Evolutionary conservation across 2,113 vertebrate genomes (phyloP), one percentile per base, ranked within the genome.

Genomic region (Oncorhynchus kisutch): DNA sequence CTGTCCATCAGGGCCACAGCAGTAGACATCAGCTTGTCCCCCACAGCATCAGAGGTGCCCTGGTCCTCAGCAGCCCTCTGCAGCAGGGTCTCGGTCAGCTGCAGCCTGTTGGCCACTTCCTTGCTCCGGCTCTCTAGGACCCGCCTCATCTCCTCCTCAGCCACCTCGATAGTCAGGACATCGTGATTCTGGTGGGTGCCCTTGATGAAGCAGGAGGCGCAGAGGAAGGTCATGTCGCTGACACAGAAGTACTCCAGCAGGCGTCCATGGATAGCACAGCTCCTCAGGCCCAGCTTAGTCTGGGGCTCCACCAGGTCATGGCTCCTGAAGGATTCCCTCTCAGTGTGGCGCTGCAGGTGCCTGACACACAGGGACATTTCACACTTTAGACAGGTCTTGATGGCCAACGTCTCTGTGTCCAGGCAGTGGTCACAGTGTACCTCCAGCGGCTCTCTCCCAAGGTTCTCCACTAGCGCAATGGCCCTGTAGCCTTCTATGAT

Each of bases 381-480:
- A 1, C 95, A 95, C 11, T 29, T 74, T 73, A 94, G 85, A 78
- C 94, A 96, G 18, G 77, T 92, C 81, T 91, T 94, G 78, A 87
- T 82, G 0, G 93, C 94, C 0, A 62, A 67, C 0, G 13, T 34
- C 0, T 60, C 4, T 0, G 9, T 0, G 0, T 88, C 91, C 70
- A 94, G 81, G 74, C 94, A 95, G 48, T 90, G 85, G 72, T 94
- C 93, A 3, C 94, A 95, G 64, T 76, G 72, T 59, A 92, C 27
- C 29, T 66, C 16, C 0, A 24, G 0, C 39, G 39, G 24, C 2
- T 74, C 72, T 49, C 64, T 18, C 29, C 34, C 7, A 45, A 13
- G 11, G 0, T 34, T 39, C 12, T 1, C 18, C 9, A 48, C 18
- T 45, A 2, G 39, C 39, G 7, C 39, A 0, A 72, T 31, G 0